Evolutionary conservation across 2,797 vertebrate species (phyloP).

Genomic region (Merluccius polli): DNA sequence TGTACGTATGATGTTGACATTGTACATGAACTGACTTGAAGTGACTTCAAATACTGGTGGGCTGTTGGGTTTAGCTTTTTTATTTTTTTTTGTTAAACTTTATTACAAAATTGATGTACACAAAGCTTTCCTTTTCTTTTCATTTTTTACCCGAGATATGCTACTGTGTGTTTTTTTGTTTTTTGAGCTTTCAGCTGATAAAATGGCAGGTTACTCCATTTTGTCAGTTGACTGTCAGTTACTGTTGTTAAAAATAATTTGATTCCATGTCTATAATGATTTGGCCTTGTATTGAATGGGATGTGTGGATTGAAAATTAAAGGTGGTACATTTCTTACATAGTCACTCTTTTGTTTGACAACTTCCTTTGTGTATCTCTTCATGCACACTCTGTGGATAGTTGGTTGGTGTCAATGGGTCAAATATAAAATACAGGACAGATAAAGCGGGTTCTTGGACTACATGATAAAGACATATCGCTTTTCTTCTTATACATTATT

Average conservation of each 20-base stretch:
- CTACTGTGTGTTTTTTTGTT: conserved; percentile 52
- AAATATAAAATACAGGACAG: neutral
- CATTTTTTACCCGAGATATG: conserved; percentile 30
- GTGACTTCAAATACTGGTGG: conserved; percentile 10
- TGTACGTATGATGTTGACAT: conserved; percentile 38
- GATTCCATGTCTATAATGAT: conserved; percentile 53
- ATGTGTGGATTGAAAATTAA: conserved; percentile 79
- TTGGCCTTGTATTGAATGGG: conserved; percentile 71
- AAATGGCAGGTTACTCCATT: too few species aligned
- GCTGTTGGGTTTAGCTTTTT: conserved; percentile 4
- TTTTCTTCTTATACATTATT: neutral
- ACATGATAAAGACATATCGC: neutral
- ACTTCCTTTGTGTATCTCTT: neutral
- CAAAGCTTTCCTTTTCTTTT: conserved; percentile 22
- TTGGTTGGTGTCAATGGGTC: neutral
- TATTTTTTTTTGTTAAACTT: neutral
- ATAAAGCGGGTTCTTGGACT: neutral
- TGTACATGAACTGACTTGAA: conserved; percentile 39
- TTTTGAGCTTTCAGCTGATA: conserved; percentile 36
- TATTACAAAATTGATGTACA: conserved; percentile 29
- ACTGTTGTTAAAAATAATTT: neutral
- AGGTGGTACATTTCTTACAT: conserved; percentile 75
- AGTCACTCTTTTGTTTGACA: neutral
- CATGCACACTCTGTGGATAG: neutral
- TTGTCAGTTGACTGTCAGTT: neutral